phyloP scores from a whole-genome alignment of 35 echinoderm and acorn worm genomes.

The Apostichopus parvimensis region DNA sequence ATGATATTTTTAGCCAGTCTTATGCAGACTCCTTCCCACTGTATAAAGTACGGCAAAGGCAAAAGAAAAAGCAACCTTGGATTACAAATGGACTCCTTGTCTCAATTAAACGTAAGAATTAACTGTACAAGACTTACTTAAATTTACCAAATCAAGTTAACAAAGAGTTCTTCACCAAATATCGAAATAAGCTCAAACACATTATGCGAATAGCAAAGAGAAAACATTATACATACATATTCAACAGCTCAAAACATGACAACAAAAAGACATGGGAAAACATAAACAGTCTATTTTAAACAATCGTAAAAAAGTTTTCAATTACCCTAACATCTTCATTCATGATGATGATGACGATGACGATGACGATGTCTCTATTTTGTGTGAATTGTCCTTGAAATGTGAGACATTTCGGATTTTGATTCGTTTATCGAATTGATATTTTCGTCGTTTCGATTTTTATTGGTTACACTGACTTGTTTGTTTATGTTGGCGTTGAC shows the following conservation, averaged over 20 bases:
- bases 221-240: neutral
- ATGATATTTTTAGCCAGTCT: neutral
- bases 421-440: too few species aligned
- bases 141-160: neutral
- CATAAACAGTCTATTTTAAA: too few species aligned
- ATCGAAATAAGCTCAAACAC: neutral
- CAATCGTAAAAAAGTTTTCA: too few species aligned
- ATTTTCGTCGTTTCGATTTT: too few species aligned
- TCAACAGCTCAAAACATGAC: neutral
- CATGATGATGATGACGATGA: slow-evolving; percentile 40
- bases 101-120: neutral
- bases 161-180: neutral
- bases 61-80: neutral
- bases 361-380: neutral
- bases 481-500: too few species aligned
- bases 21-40: neutral
- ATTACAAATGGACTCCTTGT: neutral
- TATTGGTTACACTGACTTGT: too few species aligned
- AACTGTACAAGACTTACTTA: neutral
- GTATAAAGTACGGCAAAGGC: neutral
- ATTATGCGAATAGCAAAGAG: neutral
- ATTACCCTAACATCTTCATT: neutral
- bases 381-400: too few species aligned
- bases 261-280: too few species aligned
- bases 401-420: too few species aligned